Evolutionary conservation across 2,888 invertebrate genomes (phyloP), one percentile per base, ranked within the genome.

Genomic region (Isotomurus palustris): DNA sequence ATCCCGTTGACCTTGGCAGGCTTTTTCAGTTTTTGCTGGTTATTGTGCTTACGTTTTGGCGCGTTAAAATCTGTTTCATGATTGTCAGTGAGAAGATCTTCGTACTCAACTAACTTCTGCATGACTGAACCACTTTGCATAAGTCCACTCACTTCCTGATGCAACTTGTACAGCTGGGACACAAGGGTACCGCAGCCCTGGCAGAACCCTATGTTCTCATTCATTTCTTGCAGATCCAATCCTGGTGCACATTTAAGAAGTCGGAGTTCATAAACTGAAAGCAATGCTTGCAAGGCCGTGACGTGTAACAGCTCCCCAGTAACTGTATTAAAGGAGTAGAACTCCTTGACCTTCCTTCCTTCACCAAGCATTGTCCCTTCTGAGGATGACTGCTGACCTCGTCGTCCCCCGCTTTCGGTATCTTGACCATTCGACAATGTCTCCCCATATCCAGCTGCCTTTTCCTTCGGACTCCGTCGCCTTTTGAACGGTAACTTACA

Each of bases 81-180:
- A 56, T 24, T 51, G 12, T 56, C 51, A 21, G 50, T 50, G 12
- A 56, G 35, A 19, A 36, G 12, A 17, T 44, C 45, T 28, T 56
- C 56, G 27, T 43, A 51, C n/a, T 56, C 44, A n/a, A 56, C 21
- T 25, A 56, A 28, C 36, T 56, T 56, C 8, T 50, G 44, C 35
- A 56, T 8, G n/a, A 43, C 27, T 12, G 56, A 56, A 8, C 51
- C 56, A 32, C 32, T 25, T n/a, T 56, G 35, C 14, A 56, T 36
- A 5, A 56, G 28, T 25, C 40, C 56, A 8, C 41, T 22, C 22
- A 56, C 49, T 50, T 56, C 56, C 6, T 50, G 50, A 17, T 56
- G 44, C 10, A 56, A 27, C 28, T 56, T 56, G 29, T 56, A 56
- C 56, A 56, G 29, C 22, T 56, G 56, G 3, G 56, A 51, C 2